These are phyloP conservation scores for Nasua narica DNA, from an alignment of 2,797 vertebrate species.

Conservation along the genomic window DNA sequence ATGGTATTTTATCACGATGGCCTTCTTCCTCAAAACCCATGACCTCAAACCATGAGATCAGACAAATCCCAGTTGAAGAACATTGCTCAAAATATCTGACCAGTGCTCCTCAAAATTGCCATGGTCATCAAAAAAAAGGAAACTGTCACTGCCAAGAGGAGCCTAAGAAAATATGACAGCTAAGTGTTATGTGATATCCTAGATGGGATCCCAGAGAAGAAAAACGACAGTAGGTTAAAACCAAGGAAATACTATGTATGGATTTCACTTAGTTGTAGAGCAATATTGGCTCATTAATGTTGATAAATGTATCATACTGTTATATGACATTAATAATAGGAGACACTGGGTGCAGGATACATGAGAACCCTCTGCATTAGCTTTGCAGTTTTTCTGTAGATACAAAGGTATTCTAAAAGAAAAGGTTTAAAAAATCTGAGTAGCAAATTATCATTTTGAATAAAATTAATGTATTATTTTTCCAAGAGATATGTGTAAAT, in stretches of 20 bases:
- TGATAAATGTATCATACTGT: not conserved
- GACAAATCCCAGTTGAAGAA: not conserved
- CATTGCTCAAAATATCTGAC: not conserved
- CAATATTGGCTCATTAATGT: not conserved
- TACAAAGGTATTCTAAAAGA: not conserved
- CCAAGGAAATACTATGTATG: not conserved
- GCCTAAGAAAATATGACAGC: no score
- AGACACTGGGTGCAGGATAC: not conserved
- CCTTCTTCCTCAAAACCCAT: not conserved
- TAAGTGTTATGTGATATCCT: not conserved
- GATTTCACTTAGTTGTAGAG: not conserved
- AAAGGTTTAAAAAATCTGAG: not conserved
- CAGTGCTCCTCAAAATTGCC: not conserved
- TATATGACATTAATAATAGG: not conserved
- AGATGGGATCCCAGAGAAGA: not conserved
- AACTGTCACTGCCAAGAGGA: not conserved
- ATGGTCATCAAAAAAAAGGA: not conserved
- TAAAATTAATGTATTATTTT: not conserved
- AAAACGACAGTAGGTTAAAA: not conserved
- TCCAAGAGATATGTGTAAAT: not conserved
- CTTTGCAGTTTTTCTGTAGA: not conserved
- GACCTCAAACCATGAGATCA: not conserved
- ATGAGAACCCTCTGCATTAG: not conserved
- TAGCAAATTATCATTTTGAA: not conserved
- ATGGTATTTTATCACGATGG: accelerated